Percentiles rank a stretch among this genome's conserved stretches.
These are phyloP conservation scores for Cryptoprocta ferox DNA, from an alignment of 2,797 vertebrate genomes.

Conservation along the genomic window DNA sequence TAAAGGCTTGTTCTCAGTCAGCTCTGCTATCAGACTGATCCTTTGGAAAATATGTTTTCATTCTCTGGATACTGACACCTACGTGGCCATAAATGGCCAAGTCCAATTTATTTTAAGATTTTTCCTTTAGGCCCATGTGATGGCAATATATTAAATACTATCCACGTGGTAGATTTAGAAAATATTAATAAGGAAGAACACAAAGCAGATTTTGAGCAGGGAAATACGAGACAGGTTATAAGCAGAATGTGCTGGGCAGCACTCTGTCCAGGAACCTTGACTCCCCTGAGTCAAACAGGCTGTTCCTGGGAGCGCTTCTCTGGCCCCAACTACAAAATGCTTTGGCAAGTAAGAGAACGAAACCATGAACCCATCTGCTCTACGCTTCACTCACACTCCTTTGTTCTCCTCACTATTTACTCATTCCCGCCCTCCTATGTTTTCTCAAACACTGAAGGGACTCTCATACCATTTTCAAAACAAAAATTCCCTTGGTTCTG, in stretches of 20 bases:
- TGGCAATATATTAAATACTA: not conserved
- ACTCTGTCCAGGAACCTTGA: not conserved
- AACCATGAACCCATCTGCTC: not conserved
- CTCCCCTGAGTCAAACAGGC: not conserved
- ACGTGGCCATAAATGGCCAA: not conserved
- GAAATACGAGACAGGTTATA: not conserved
- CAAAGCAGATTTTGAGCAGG: not conserved
- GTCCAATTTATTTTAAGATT: not conserved
- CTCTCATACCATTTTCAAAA: not conserved
- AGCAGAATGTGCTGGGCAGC: not conserved
- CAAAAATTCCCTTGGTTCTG: not conserved
- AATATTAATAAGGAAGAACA: not conserved
- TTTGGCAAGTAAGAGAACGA: not conserved
- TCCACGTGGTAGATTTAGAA: not conserved
- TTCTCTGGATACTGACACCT: not conserved
- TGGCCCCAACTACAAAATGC: not conserved
- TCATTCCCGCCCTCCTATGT: not conserved
- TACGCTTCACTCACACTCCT: not conserved
- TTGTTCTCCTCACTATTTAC: not conserved
- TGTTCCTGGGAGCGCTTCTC: not conserved
- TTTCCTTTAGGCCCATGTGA: not conserved
- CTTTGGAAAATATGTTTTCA: not conserved
- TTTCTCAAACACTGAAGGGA: slow-evolving; percentile 1
- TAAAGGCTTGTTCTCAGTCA: not conserved
- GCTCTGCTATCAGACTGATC: not conserved